Conservation (phyloP, 1,140 invertebrate genomes). For the Musca vetustissima region DNA sequence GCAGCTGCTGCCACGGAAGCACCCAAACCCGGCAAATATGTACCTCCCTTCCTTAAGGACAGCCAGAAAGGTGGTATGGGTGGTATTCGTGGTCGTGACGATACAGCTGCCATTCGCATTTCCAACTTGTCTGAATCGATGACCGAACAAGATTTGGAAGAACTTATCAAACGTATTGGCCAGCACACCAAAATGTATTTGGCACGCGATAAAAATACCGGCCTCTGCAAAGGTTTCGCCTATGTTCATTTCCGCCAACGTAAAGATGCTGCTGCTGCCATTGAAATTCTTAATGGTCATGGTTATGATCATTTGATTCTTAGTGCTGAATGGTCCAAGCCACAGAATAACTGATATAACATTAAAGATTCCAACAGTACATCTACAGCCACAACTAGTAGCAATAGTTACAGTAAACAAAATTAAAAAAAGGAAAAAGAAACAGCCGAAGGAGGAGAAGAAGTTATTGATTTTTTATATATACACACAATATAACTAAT, state of each 20-base stretch:
- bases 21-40: conserved; percentile 67
- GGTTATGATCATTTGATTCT: conserved; percentile 98
- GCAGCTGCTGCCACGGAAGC: conserved; percentile 51
- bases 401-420: conserved; percentile 3
- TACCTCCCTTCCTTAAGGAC: conserved; percentile 86
- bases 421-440: neutral
- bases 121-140: conserved; percentile 97
- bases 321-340: conserved; percentile 98
- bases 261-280: conserved; percentile 89
- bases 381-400: neutral
- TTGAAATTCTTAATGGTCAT: conserved; percentile 86
- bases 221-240: conserved; percentile 90
- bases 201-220: conserved; percentile 82
- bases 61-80: conserved; percentile 74
- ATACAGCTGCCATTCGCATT: conserved; percentile 89
- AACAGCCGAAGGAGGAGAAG: no score
- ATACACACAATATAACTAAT: no score
- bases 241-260: conserved; percentile 93
- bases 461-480: no score
- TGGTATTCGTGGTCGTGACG: conserved; percentile 69
- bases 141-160: conserved; percentile 91
- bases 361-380: conserved; percentile 1
- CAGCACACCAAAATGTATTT: conserved; percentile 78
- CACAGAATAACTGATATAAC: conserved; percentile 56
- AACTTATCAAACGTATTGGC: conserved; percentile 76